Percentiles rank a stretch among this genome's conserved stretches.
phyloP scores from a whole-genome alignment of 1,140 invertebrate genomes.

The Meloidogyne hapla region DNA sequence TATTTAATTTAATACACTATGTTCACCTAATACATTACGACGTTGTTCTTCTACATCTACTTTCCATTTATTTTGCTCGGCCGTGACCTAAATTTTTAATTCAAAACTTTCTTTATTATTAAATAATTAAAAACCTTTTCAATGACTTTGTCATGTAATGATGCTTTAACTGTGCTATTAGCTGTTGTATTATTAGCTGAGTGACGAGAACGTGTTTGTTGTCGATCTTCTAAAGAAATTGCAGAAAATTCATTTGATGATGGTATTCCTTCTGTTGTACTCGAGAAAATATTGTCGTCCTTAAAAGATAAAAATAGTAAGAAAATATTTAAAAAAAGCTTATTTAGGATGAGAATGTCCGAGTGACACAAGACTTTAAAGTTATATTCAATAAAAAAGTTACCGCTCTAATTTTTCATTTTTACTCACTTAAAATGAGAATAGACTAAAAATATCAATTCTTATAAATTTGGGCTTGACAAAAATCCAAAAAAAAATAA shows the following conservation, averaged over 20 bases:
- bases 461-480: too few relatives aligned
- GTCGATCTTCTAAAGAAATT: not conserved
- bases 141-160: conserved; percentile 23
- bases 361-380: too few relatives aligned
- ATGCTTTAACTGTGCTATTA: not conserved
- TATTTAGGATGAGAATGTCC: too few relatives aligned
- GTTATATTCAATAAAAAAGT: too few relatives aligned
- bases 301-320: not conserved
- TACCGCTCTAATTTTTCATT: too few relatives aligned
- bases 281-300: conserved; percentile 25
- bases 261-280: conserved; percentile 6
- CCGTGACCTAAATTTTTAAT: conserved; percentile 9
- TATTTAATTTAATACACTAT: conserved; percentile 95
- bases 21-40: conserved; percentile 90
- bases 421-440: too few relatives aligned
- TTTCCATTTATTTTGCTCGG: conserved; percentile 35
- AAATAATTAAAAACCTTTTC: conserved; percentile 10
- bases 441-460: too few relatives aligned
- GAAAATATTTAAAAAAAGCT: not conserved
- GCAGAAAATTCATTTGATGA: conserved; percentile 5
- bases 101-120: not conserved
- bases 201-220: not conserved
- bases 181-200: not conserved
- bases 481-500: too few relatives aligned
- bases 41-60: conserved; percentile 77